A percentile compares a stretch with the other conserved stretches of the same genome.
phyloP scores from a whole-genome alignment of 2,797 vertebrate species.

The Lagodon rhomboides region DNA sequence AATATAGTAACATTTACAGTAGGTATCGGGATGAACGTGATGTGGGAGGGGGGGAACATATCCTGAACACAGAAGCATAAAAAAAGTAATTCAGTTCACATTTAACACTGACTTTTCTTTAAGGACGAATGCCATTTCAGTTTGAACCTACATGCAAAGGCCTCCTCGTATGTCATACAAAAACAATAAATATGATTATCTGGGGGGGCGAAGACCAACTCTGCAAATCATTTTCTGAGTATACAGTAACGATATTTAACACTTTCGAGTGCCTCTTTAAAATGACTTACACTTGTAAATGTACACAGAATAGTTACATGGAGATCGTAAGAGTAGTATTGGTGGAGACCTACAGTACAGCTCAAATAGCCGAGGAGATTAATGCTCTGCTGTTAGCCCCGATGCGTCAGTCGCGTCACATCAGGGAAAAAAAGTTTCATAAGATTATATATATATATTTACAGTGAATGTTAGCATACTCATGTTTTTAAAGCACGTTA shows the following conservation, averaged over 20 bases:
- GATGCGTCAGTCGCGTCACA: slow-evolving; percentile 11
- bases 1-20: slow-evolving; percentile 75
- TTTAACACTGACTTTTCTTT: slow-evolving; percentile 53
- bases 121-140: slow-evolving; percentile 42
- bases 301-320: slow-evolving; percentile 64
- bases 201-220: slow-evolving; percentile 34
- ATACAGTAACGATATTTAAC: slow-evolving; percentile 57
- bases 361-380: slow-evolving; percentile 34
- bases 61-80: slow-evolving; percentile 61
- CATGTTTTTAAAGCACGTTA: slow-evolving; percentile 52
- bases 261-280: slow-evolving; percentile 34
- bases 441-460: slow-evolving; percentile 56
- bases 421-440: slow-evolving; percentile 24
- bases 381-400: slow-evolving; percentile 30
- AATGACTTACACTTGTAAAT: slow-evolving; percentile 53
- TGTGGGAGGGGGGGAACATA: slow-evolving; percentile 14
- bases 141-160: slow-evolving; percentile 72
- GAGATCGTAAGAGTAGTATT: slow-evolving; percentile 52
- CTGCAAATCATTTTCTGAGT: slow-evolving; percentile 34
- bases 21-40: slow-evolving; percentile 52
- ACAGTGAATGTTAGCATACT: slow-evolving; percentile 53
- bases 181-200: slow-evolving; percentile 65
- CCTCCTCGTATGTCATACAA: slow-evolving; percentile 34
- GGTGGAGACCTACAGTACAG: slow-evolving; percentile 36
- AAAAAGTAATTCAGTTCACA: slow-evolving; percentile 63